Evolutionary conservation across 2,888 invertebrate species (phyloP), one percentile per base, ranked within the genome.

Genomic region (Limnephilus auricula): DNA sequence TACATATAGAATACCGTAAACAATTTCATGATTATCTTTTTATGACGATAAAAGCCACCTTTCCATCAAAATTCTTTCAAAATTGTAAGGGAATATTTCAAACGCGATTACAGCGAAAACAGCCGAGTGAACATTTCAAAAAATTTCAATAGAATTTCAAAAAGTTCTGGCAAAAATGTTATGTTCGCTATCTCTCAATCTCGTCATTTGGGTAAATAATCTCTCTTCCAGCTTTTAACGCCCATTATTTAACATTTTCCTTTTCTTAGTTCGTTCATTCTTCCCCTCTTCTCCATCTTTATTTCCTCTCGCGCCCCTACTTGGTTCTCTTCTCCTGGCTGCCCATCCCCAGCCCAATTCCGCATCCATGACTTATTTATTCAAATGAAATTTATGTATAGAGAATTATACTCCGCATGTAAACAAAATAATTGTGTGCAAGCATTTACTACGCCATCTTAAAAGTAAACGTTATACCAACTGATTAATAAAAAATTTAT

Each of bases 301-400:
- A 80, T 85, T 90, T 85, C 45, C 18, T 78, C 31, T 83, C 50
- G 13, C 25, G 65, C 5, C 85, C 85, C 45, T 85, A 50, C 45
- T 40, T 45, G 40, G 5, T 15, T 31, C 40, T 40, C n/a, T 40
- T 34, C n/a, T 78, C 87, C 82, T 40, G 31, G 25, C 79, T 34
- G 9, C 45, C 82, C 82, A 50, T 82, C 84, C 84, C 40, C n/a
- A 0, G 5, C 84, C 18, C 32, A n/a, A 34, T 32, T 37, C n/a
- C 37, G 13, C 85, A 40, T 34, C n/a, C 78, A 37, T 25, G 87
- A 88, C 65, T 90, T 90, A 83, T 90, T 90, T 90, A 90, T 90
- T 90, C 90, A 90, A 90, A 90, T 90, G 90, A 84, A 90, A 90
- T 90, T 90, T 90, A 90, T 90, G 83, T 78, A 83, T 83, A 78